Evolutionary conservation across 2,888 invertebrate genomes (phyloP).

Genomic region (Hyalella azteca): DNA sequence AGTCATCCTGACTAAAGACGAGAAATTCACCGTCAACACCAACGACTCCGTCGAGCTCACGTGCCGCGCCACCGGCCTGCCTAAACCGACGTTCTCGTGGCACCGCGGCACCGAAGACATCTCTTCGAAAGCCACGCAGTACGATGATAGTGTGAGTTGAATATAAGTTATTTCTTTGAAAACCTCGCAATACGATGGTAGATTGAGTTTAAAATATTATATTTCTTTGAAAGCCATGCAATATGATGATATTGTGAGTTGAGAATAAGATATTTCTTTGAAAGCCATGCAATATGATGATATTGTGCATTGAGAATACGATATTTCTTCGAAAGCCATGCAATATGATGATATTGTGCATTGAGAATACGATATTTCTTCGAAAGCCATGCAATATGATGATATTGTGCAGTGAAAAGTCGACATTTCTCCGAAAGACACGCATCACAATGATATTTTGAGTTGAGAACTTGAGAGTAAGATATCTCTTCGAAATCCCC

Average conservation of each 20-base stretch:
- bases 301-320: too few relatives aligned
- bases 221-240: constrained; percentile 28
- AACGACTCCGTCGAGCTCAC: constrained; percentile 61
- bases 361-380: too few relatives aligned
- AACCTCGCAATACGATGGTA: too few relatives aligned
- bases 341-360: neutral
- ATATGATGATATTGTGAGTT: neutral
- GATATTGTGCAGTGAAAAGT: too few relatives aligned
- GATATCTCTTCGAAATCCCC: too few relatives aligned
- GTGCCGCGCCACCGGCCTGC: constrained; percentile 60
- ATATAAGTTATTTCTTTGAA: too few relatives aligned
- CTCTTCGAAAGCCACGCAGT: constrained; percentile 23
- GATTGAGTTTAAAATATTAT: too few relatives aligned
- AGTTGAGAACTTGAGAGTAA: too few relatives aligned
- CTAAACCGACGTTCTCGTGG: constrained; percentile 46
- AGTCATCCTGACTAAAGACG: constrained; percentile 60
- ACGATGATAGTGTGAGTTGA: neutral
- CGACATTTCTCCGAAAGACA: neutral
- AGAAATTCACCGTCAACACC: constrained; percentile 60
- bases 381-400: too few relatives aligned
- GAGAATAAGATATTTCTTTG: too few relatives aligned
- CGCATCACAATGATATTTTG: neutral
- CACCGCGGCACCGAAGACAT: constrained; percentile 40
- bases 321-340: constrained; percentile 34
- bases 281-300: too few relatives aligned